These are phyloP conservation scores for Picathartes gymnocephalus DNA, from an alignment of 2,113 vertebrate species.

Conservation along the genomic window DNA sequence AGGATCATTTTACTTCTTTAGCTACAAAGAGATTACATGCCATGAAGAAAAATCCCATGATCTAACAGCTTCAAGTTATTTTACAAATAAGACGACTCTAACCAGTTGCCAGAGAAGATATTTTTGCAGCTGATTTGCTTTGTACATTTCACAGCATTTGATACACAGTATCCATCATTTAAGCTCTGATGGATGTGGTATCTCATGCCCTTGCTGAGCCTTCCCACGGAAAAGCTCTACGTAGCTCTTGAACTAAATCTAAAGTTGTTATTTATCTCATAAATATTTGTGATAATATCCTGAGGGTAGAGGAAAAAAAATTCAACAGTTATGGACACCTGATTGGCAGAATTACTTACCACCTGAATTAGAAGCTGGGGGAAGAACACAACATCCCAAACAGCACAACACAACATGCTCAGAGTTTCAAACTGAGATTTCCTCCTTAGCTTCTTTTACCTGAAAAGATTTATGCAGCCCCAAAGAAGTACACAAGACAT, in stretches of 20 bases:
- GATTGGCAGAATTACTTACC: neutral
- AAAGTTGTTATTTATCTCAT: neutral
- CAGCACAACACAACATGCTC: neutral
- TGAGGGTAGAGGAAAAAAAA: neutral
- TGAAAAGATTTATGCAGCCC: neutral
- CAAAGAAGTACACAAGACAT: neutral
- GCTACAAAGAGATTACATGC: conserved; percentile 2
- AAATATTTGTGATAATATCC: neutral
- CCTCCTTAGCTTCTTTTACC: neutral
- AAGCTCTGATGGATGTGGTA: neutral
- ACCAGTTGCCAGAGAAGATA: neutral
- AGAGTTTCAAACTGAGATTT: neutral
- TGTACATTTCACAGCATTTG: neutral
- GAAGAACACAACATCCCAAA: neutral
- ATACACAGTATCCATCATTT: neutral
- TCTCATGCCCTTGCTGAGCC: neutral
- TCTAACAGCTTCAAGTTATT: neutral
- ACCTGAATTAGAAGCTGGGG: neutral
- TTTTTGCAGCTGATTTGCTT: conserved; percentile 2
- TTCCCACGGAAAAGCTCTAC: neutral
- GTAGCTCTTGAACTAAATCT: neutral
- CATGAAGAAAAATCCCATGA: conserved; percentile 3
- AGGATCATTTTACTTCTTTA: conserved; percentile 42
- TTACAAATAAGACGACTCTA: neutral
- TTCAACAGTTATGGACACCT: neutral